A percentile compares a stretch with the other conserved stretches of the same genome.
These are phyloP conservation scores for Crocallis elinguaria DNA, from an alignment of 2,888 invertebrate species.

Conservation along the genomic window DNA sequence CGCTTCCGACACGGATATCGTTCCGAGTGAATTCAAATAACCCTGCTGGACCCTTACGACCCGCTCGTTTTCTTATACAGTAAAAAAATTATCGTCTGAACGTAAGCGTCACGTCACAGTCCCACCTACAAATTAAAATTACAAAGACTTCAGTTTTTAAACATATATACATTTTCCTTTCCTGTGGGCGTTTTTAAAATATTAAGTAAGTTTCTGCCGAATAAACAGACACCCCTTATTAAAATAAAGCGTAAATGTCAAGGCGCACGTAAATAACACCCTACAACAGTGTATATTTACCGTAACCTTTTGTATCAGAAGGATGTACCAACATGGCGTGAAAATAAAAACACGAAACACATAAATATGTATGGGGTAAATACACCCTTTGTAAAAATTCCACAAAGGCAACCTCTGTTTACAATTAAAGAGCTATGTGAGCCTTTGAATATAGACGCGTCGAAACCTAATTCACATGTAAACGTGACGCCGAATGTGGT, in stretches of 20 bases:
- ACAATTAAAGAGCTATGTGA: constrained; percentile 20
- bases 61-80: no score
- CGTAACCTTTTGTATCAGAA: constrained; percentile 13
- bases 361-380: constrained; percentile 33
- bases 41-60: no score
- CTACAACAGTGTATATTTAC: constrained; percentile 10
- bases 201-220: no score
- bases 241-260: constrained; percentile 10
- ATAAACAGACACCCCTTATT: neutral
- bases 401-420: constrained; percentile 26
- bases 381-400: constrained; percentile 25
- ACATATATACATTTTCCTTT: no score
- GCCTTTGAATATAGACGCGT: constrained; percentile 7
- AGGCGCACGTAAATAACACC: constrained; percentile 12
- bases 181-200: no score
- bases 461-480: neutral
- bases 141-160: no score
- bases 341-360: constrained; percentile 27
- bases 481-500: no score
- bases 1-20: no score
- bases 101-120: no score
- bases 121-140: no score
- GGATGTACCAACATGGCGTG: constrained; percentile 12
- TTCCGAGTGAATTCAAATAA: no score
- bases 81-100: no score